Conservation (phyloP, 1,140 invertebrate species). For the Hetaerina americana region DNA sequence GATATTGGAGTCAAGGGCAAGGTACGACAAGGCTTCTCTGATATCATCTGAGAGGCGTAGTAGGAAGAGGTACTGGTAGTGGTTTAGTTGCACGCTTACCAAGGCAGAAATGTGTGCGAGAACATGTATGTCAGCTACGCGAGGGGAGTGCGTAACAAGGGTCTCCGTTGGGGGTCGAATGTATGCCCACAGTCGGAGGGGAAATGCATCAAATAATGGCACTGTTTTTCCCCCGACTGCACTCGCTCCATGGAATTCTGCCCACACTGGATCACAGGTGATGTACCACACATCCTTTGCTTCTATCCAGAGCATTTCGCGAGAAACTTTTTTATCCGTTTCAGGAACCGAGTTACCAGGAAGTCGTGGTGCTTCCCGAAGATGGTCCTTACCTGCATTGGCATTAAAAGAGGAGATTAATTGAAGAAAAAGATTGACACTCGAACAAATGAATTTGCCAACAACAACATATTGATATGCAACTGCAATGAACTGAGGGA, state of each 20-base stretch:
- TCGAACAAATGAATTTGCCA: too few relatives aligned
- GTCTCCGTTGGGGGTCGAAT: constrained; percentile 24
- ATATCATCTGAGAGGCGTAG: constrained; percentile 70
- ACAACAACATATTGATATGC: too few relatives aligned
- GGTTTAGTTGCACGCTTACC: constrained; percentile 76
- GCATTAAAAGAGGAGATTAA: neutral
- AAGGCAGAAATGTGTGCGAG: constrained; percentile 62
- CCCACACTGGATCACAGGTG: constrained; percentile 79
- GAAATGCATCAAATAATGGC: constrained; percentile 81
- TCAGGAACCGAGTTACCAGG: constrained; percentile 1
- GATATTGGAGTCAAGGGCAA: constrained; percentile 62
- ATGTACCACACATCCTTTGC: constrained; percentile 78
- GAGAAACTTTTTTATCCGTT: constrained; percentile 18
- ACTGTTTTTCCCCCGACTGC: constrained; percentile 56
- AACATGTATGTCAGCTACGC: constrained; percentile 45
- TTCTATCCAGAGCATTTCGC: constrained; percentile 68
- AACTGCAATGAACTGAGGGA: too few relatives aligned
- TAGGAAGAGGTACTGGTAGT: constrained; percentile 85
- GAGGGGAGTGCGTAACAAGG: constrained; percentile 11
- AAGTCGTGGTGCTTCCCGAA: neutral
- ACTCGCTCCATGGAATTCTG: constrained; percentile 73
- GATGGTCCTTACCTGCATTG: neutral
- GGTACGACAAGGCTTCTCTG: constrained; percentile 61
- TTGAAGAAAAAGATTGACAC: too few relatives aligned
- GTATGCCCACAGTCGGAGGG: constrained; percentile 67